Percentiles rank a stretch among this genome's conserved stretches.
phyloP scores from a whole-genome alignment of 53 echinoderm and acorn worm species.

The Actinopyga echinites region DNA sequence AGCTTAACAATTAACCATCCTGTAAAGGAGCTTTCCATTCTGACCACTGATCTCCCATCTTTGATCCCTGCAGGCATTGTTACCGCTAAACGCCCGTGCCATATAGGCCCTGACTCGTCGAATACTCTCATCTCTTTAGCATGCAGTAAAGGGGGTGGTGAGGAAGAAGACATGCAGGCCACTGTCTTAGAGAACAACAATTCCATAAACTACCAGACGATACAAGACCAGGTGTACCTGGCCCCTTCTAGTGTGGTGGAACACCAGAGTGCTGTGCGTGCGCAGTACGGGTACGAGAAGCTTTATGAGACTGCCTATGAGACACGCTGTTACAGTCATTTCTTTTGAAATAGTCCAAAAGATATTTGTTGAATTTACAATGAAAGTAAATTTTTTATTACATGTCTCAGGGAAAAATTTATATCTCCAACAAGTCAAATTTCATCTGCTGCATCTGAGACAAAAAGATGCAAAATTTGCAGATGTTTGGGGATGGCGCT shows the following conservation, averaged over 20 bases:
- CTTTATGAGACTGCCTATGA: slow-evolving; percentile 24
- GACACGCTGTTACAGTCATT: slow-evolving; percentile 34
- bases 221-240: not conserved
- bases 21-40: no score
- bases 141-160: not conserved
- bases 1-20: no score
- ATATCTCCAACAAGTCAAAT: no score
- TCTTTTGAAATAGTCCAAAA: slow-evolving; percentile 6
- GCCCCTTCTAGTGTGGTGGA: slow-evolving; percentile 34
- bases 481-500: no score
- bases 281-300: slow-evolving; percentile 20
- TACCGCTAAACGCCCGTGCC: not conserved
- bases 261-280: slow-evolving; percentile 17
- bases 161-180: slow-evolving; percentile 4
- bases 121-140: slow-evolving; percentile 31
- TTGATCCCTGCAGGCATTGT: slow-evolving; percentile 23
- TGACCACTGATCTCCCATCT: slow-evolving; percentile 11
- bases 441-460: no score
- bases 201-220: not conserved
- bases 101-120: slow-evolving; percentile 19
- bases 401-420: no score
- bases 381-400: no score
- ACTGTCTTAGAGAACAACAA: slow-evolving; percentile 27
- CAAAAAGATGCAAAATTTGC: no score
- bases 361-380: no score